A percentile compares a stretch with the other conserved stretches of the same genome.
phyloP scores from a whole-genome alignment of 2,797 vertebrate genomes.

The Epinephelus malabaricus region DNA sequence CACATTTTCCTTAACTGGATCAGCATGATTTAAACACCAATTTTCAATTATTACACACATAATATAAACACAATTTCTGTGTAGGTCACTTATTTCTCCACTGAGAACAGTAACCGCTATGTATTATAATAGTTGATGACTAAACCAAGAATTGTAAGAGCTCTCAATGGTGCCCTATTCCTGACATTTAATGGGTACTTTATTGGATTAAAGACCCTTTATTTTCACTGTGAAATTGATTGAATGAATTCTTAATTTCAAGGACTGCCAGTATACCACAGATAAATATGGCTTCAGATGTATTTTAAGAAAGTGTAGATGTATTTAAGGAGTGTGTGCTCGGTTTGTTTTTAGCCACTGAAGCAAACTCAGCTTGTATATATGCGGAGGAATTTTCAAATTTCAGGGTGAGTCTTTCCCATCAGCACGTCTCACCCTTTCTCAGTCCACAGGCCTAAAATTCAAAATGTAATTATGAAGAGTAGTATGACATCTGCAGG shows the following conservation, averaged over 20 bases:
- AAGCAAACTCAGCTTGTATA: constrained; percentile 8
- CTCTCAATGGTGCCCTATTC: constrained; percentile 50
- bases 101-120: constrained; percentile 43
- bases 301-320: constrained; percentile 13
- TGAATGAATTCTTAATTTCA: constrained; percentile 44
- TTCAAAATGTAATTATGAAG: constrained; percentile 1
- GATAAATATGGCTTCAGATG: constrained; percentile 25
- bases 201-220: constrained; percentile 41
- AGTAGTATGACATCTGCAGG: not conserved
- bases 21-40: constrained; percentile 40
- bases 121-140: constrained; percentile 41
- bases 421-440: not conserved
- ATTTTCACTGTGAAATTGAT: constrained; percentile 31
- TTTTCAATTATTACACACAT: constrained; percentile 41
- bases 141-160: constrained; percentile 48
- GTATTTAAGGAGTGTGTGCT: constrained; percentile 22
- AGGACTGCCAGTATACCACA: constrained; percentile 15
- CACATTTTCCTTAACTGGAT: constrained; percentile 30
- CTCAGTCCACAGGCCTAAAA: not conserved
- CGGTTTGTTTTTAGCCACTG: constrained; percentile 30
- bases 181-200: constrained; percentile 54
- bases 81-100: constrained; percentile 49
- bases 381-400: constrained; percentile 1
- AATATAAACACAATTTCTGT: constrained; percentile 43
- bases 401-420: constrained; percentile 7